Base-by-base conservation (phyloP, 2,888 invertebrate species). In the Eumerus sabulonum region DNA sequence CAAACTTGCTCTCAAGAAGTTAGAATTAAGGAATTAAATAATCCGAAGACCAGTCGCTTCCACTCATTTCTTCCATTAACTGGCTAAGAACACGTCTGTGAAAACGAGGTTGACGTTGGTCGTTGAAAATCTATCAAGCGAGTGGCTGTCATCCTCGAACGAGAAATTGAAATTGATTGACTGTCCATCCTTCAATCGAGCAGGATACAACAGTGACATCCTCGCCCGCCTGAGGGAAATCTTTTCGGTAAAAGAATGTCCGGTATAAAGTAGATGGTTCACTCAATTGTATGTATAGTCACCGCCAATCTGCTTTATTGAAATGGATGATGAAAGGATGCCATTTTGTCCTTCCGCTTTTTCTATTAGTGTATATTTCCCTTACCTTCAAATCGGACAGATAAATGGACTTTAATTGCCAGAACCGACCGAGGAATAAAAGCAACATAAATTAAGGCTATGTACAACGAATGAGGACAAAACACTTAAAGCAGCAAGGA, bases 341-440 rank as follows among this genome's bases (percentile, higher is more conserved):
- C 57, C 44, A 56, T 51, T 64, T 72, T 62, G 63, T 72, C 57
- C 64, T 44, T 53, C 50, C 51, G 2, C 27, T 27, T 27, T 4
- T 27, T 27, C 27, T 7, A 4, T 27, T 2, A 7, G 7, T 7
- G 3, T 27, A 42, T 57, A 18, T 54, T 56, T 36, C 50, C 13
- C 42, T 57, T 45, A 72, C 51, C 40, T 72, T 72, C 63, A 63
- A 63, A 63, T 7, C 18, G 40, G 44, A 63, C 27, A 27, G 27
- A 56, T 63, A 63, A 72, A 64, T 72, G 57, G 71, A 64, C 57
- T 57, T 72, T 72, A 63, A 72, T 72, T 64, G 64, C 71, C 64
- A 63, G 71, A 72, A 72, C 63, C 57, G 57, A 27, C 27, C 40
- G 11, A 72, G 63, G 50, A 72, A 56, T 63, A 63, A 71, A 54